Percentiles rank a stretch among this genome's conserved stretches.
Conservation (phyloP, 2,888 invertebrate species). For the Amaurobius ferox region DNA sequence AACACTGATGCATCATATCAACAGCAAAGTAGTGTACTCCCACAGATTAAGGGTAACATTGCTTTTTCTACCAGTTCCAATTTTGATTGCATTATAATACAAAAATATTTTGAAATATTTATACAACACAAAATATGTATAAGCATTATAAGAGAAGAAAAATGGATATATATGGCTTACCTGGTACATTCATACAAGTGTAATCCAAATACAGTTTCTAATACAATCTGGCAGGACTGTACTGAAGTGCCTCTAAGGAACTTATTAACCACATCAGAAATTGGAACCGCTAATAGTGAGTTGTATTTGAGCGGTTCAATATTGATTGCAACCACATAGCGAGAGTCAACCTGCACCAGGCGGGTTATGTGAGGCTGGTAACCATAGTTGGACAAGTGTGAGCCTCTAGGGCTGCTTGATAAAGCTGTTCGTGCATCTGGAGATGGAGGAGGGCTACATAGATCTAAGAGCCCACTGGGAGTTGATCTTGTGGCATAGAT, state of each 20-base stretch:
- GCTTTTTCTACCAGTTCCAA: too few relatives aligned
- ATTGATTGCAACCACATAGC: conserved; percentile 61
- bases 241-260: conserved; percentile 72
- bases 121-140: too few relatives aligned
- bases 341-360: conserved; percentile 57
- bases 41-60: too few relatives aligned
- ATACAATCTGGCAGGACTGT: conserved; percentile 84
- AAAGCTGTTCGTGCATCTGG: conserved; percentile 64
- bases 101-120: too few relatives aligned
- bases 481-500: conserved; percentile 51
- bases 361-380: conserved; percentile 62
- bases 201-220: conserved; percentile 86
- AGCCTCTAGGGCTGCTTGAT: conserved; percentile 57
- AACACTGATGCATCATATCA: too few relatives aligned
- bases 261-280: conserved; percentile 72
- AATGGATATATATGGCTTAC: too few relatives aligned
- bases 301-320: conserved; percentile 57
- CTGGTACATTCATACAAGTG: conserved; percentile 89
- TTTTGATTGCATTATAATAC: too few relatives aligned
- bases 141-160: too few relatives aligned
- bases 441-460: conserved; percentile 71
- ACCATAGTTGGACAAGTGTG: conserved; percentile 41
- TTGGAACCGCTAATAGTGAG: conserved; percentile 63
- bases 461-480: conserved; percentile 57
- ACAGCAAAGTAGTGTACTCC: too few relatives aligned